Evolutionary conservation across 1,140 invertebrate species (phyloP), one percentile per base, ranked within the genome.

Genomic region (Glossosoma conforme): DNA sequence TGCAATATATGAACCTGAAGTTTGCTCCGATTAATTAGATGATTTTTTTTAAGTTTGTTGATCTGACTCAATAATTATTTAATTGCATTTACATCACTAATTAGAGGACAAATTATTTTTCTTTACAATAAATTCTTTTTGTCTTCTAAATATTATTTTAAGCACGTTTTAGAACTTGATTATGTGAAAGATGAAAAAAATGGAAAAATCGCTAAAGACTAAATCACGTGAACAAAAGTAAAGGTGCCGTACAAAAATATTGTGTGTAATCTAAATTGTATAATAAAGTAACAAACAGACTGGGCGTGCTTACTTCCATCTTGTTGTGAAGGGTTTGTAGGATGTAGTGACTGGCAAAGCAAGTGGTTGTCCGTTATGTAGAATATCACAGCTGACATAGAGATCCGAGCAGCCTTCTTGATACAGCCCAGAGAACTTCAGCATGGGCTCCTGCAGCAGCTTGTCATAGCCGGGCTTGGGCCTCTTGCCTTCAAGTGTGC

Each of bases 401-500:
- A 97, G 75, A 66, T 97, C 93, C 3, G 93, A 86, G 64, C 85
- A 90, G 30, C 78, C 75, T 38, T 82, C 77, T 62, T 89, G 84
- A 66, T 91, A 93, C 2, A 92, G 66, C 1, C 93, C 93, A 18
- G 90, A 93, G 66, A 89, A 96, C 65, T 93, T 91, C 17, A 97
- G 73, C 75, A 95, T 83, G 0, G 93, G 92, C 67, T 97, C 86
- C 36, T 83, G 75, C 1, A 97, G 70, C 1, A 97, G 70, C 65
- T 91, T 87, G 57, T 93, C 87, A 77, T 91, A 93, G 60, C 89
- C 86, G 2, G 90, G 90, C 63, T 89, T 84, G 22, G 85, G 77
- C 56, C 87, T 79, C 62, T 87, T 85, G 1, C 95, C 94, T 78
- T 97, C 93, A 52, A 98, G 74, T n/a, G 92, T 94, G 15, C 93